Base-by-base conservation (phyloP, 2,113 vertebrate species). In the Sinocyclocheilus anophthalmus region DNA sequence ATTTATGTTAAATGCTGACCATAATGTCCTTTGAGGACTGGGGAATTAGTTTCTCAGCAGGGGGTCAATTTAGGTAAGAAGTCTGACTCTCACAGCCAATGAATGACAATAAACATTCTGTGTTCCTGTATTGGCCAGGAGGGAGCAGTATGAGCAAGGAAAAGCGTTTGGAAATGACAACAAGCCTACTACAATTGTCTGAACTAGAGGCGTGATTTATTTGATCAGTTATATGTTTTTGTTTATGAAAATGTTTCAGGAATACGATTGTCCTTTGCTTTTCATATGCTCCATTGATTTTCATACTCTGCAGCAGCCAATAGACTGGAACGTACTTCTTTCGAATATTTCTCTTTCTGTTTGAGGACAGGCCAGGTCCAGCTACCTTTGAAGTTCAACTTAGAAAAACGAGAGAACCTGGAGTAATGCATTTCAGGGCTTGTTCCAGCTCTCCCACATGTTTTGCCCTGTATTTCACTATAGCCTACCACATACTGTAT, bases 311-410 rank as follows among this genome's bases (percentile, higher is more conserved):
- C 83, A 37, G 80, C 76, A 87, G 11, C 42, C 53, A 72, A 85
- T 73, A 81, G 81, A 84, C 84, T 86, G 79, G 33, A 91, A 90
- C 61, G 53, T 55, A 70, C 72, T 59, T 81, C 30, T 53, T 45
- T 86, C 12, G 22, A 86, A 84, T 73, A 70, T 69, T 76, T 76
- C 37, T 77, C 16, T 80, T 57, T 78, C 63, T 82, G 57, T 61
- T 61, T 61, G 83, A 84, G 55, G 59, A 63, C 6, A 22, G 2
- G 75, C 81, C 77, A 84, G 69, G 75, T 16, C 55, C 55, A 61
- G 75, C 79, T 83, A 87, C 63, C 87, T 81, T 77, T 88, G 73
- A 88, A 87, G 80, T 89, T 65, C 10, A 18, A 22, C 85, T 82
- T 50, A 80, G 53, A 37, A 81, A 88, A 87, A 37, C 0, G 33